Evolutionary conservation across 2,888 invertebrate genomes (phyloP).

Genomic region (Leptopterna dolabrata): DNA sequence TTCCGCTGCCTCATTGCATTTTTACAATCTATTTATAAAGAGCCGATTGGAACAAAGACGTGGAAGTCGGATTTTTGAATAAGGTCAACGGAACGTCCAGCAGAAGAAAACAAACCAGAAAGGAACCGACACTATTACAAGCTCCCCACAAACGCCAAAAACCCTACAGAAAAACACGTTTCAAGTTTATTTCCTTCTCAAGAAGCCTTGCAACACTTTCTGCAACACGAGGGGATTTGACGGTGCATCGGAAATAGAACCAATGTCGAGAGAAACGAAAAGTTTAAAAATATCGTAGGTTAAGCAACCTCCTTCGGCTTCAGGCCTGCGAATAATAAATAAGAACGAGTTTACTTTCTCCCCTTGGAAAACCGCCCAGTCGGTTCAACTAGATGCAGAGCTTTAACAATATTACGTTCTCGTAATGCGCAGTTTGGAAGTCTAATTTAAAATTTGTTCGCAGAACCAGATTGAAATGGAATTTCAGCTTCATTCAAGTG

Average conservation of each 20-base stretch:
- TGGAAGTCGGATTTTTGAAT: background rate
- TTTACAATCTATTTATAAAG: constrained; percentile 4
- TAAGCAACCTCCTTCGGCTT: constrained; percentile 6
- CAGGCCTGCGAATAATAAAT: background rate
- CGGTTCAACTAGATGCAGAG: background rate
- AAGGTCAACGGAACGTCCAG: background rate
- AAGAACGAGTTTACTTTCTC: constrained; percentile 43
- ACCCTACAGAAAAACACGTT: background rate
- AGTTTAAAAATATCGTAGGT: constrained; percentile 13
- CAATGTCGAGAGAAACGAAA: constrained; percentile 5
- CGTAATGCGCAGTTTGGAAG: background rate
- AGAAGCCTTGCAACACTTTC: constrained; percentile 30
- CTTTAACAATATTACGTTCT: background rate
- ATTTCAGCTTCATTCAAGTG: background rate
- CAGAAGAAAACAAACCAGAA: background rate
- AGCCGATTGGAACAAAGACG: background rate
- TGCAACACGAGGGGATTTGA: constrained; percentile 14
- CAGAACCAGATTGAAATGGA: background rate
- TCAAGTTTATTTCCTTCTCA: background rate
- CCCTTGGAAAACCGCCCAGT: constrained; percentile 2
- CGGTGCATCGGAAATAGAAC: background rate
- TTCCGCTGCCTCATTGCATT: background rate
- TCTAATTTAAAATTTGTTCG: background rate
- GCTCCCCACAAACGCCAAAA: background rate
- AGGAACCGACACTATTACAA: background rate